These are phyloP conservation scores for Drosophila novamexicana DNA, from an alignment of 1,140 invertebrate species.

Conservation along the genomic window DNA sequence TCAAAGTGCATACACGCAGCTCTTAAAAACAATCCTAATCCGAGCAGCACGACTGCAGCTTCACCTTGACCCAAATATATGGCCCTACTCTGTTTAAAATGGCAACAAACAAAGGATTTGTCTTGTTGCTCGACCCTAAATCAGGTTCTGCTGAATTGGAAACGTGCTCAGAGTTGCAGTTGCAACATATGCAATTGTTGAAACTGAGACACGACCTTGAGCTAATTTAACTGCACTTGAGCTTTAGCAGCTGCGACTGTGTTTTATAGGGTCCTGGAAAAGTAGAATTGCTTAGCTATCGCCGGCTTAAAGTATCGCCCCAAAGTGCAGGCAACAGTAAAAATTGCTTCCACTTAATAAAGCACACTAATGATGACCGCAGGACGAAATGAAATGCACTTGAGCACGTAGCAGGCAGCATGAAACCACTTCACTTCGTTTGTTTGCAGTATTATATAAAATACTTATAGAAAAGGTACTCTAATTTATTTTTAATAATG, in stretches of 20 bases:
- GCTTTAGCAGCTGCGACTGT: conserved; percentile 19
- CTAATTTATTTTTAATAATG: conserved; percentile 81
- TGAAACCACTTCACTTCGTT: conserved; percentile 44
- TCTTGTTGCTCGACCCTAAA: conserved; percentile 6
- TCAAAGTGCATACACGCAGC: conserved; percentile 26
- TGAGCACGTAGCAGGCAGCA: conserved; percentile 66
- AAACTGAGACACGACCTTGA: conserved; percentile 59
- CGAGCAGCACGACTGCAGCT: conserved; percentile 15
- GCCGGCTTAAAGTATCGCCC: conserved; percentile 34
- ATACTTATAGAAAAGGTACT: conserved; percentile 48
- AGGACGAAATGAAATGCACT: conserved; percentile 70
- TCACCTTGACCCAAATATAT: conserved; percentile 74
- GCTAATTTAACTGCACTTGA: conserved; percentile 34
- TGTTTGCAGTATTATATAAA: conserved; percentile 51
- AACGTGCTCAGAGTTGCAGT: conserved; percentile 18
- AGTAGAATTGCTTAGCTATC: conserved; percentile 18
- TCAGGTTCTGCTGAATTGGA: conserved; percentile 15
- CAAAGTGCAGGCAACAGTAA: conserved; percentile 16
- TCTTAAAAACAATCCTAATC: conserved; percentile 26
- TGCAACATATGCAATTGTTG: conserved; percentile 41
- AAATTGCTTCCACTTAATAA: conserved; percentile 78
- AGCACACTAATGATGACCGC: conserved; percentile 81
- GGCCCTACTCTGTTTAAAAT: conserved; percentile 27
- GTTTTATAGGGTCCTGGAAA: conserved; percentile 6
- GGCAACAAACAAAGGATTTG: conserved; percentile 42